phyloP scores from a whole-genome alignment of 2,113 vertebrate genomes.

The Toxotes chatareus region DNA sequence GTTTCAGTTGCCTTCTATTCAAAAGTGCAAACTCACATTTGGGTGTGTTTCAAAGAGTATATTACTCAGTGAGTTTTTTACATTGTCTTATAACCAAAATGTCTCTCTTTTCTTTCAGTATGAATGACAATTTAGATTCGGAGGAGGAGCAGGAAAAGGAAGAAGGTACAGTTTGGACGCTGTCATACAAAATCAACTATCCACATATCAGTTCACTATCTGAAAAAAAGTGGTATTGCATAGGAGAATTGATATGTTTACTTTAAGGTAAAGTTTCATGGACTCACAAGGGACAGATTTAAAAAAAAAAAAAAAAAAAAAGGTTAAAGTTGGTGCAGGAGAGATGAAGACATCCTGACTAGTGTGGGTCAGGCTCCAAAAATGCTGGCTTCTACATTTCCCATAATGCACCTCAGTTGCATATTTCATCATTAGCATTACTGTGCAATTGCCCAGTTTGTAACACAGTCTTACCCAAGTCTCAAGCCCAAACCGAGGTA shows the following conservation, averaged over 20 bases:
- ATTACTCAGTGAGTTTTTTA: not conserved
- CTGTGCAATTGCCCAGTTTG: not conserved
- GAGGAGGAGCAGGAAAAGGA: slow-evolving; percentile 59
- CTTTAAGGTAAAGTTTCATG: not conserved
- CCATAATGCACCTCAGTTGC: not conserved
- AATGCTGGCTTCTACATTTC: not conserved
- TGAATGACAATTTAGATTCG: slow-evolving; percentile 55
- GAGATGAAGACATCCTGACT: not conserved
- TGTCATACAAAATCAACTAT: not conserved
- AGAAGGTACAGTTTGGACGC: slow-evolving; percentile 65
- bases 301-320: not conserved
- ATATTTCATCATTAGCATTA: not conserved
- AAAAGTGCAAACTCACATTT: not conserved
- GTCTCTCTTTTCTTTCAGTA: slow-evolving; percentile 69
- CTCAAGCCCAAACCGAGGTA: not conserved
- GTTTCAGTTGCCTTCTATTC: not conserved
- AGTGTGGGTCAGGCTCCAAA: not conserved
- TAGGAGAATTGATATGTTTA: not conserved
- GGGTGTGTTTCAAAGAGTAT: not conserved
- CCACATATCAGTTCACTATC: not conserved
- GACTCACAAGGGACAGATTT: not conserved
- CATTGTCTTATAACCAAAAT: not conserved
- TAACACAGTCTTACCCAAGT: not conserved
- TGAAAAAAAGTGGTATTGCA: not conserved
- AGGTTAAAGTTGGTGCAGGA: not conserved